A percentile compares a stretch with the other conserved stretches of the same genome.
Evolutionary conservation across 2,888 invertebrate species (phyloP).

Genomic region (Spilarctia lutea): DNA sequence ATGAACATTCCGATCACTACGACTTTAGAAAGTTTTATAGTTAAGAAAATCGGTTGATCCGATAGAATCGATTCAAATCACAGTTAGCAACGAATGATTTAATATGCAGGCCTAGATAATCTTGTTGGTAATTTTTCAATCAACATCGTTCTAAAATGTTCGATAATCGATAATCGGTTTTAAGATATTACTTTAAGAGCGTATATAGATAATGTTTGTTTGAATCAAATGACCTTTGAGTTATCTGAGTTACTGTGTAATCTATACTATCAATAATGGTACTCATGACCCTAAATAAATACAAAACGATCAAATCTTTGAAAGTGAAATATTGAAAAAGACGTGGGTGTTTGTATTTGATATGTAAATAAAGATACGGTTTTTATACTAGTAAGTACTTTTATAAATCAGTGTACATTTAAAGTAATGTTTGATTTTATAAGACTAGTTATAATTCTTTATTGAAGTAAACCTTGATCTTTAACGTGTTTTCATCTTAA

Average conservation of each 20-base stretch:
- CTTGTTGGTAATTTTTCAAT: slow-evolving; percentile 51
- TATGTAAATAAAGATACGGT: slow-evolving; percentile 29
- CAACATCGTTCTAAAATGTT: slow-evolving; percentile 32
- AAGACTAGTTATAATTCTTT: neutral
- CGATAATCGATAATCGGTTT: slow-evolving; percentile 37
- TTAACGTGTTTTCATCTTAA: neutral
- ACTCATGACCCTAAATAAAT: slow-evolving; percentile 67
- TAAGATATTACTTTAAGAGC: slow-evolving; percentile 30
- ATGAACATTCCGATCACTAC: slow-evolving; percentile 22
- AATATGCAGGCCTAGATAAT: slow-evolving; percentile 33
- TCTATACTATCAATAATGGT: slow-evolving; percentile 65
- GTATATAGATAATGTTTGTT: slow-evolving; percentile 43
- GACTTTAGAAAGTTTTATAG: slow-evolving; percentile 42
- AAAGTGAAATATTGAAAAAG: slow-evolving; percentile 45
- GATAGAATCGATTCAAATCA: slow-evolving; percentile 36
- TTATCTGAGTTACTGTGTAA: slow-evolving; percentile 66
- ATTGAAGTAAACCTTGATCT: neutral
- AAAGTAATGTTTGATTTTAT: neutral
- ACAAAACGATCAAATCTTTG: slow-evolving; percentile 53
- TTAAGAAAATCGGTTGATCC: slow-evolving; percentile 38
- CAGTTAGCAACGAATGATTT: slow-evolving; percentile 41
- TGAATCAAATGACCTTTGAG: slow-evolving; percentile 53
- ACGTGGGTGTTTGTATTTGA: slow-evolving; percentile 47
- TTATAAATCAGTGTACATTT: neutral
- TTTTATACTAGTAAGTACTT: slow-evolving; percentile 5